Evolutionary conservation across 2,797 vertebrate genomes (phyloP), one percentile per base, ranked within the genome.

Genomic region (Hybognathus amarus): DNA sequence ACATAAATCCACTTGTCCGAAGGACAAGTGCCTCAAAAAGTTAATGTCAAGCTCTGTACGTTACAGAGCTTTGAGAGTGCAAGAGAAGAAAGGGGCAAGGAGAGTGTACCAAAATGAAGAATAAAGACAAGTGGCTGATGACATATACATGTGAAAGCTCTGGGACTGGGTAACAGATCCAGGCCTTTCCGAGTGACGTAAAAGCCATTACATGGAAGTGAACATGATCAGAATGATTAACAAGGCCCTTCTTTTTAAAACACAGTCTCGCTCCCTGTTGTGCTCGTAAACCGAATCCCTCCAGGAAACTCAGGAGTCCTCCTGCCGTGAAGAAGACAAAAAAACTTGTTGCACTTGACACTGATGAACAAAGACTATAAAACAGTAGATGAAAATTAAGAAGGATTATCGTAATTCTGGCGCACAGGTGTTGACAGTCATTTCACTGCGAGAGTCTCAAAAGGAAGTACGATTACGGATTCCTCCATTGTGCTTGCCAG

Each of bases 271-370:
- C 63, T 45, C 24, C 63, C 45, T 33, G 64, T 50, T 77, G 73
- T 69, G 74, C 30, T 63, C 9, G n/a, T 56, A 80, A 86, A 83
- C 76, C 17, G 45, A 20, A 68, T 6, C 45, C 84, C 82, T 81
- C 36, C 77, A 64, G 50, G 77, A 86, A 84, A 73, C 85, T n/a
- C 81, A 73, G 87, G 84, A 78, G 81, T 80, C 82, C 82, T 2
- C 82, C 77, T 88, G 79, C 77, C 33, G 52, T 1, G 45, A 83
- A 74, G 7, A 24, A 24, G 40, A 3, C 50, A 63, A 38, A 73
- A 50, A 40, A 40, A 52, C 70, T 24, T 17, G 18, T 7, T 68
- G n/a, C n/a, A 33, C 1, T 40, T 66, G 79, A 69, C 71, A 59
- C 27, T 17, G 50, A 83, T 70, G 36, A 80, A 80, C 71, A 77